Base-by-base conservation (phyloP, 2,113 vertebrate genomes). In the Ardeotis arabs region DNA sequence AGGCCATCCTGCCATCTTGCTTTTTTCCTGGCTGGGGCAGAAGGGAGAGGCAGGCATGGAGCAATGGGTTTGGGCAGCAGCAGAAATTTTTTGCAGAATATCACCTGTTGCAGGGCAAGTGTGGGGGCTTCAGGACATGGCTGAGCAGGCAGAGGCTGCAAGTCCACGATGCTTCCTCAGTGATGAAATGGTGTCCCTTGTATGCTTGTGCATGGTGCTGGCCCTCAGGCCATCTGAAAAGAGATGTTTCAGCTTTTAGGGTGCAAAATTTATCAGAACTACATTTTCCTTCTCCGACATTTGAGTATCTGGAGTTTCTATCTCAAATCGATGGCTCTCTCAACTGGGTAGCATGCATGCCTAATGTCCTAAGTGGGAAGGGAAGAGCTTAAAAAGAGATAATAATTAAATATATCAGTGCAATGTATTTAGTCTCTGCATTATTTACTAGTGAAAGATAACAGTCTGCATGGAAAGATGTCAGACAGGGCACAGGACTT, bases 271-370 rank as follows among this genome's bases (percentile, higher is more conserved):
- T 17, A 33, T 78, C 84, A 78, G 52, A 81, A 31, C 2, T 6
- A 31, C 0, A 0, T 37, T 70, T 87, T 67, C 12, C 22, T 6
- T 50, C 29, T 35, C 15, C 67, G 55, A 3, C 2, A 8, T 33
- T 73, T 52, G 29, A 69, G 14, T 79, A 62, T 33, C 14, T 55
- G 52, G 35, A 39, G 14, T 44, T 76, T 68, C 63, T 53, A 14
- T 23, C 83, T 85, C 63, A 88, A 58, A 12, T 29, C 39, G 33
- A 29, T 45, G 29, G 27, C 23, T 25, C 14, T 62, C 60, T 79
- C 23, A 28, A 6, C 10, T 39, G 29, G 1, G 22, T 52, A 23
- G 8, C 44, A 23, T 39, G 52, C 2, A 2, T 7, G 2, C 14
- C 53, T 64, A 29, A 33, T 22, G 19, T 18, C 58, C 58, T 89